Conservation (phyloP, 2,113 vertebrate species). For the Dasyprocta punctata region DNA sequence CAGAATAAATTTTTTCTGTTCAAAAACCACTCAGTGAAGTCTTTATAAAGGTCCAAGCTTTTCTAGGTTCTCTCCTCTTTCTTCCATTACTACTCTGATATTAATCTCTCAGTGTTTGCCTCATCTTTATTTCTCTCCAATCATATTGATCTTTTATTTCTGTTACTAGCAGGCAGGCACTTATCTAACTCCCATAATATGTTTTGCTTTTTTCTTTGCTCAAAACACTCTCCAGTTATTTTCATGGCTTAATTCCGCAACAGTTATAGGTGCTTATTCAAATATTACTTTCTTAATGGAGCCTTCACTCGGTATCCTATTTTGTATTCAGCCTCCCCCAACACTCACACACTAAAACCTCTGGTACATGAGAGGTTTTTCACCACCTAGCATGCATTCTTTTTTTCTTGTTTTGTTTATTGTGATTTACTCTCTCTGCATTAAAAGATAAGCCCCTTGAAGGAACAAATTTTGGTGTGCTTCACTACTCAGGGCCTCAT, state of each 20-base stretch:
- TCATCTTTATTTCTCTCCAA: neutral
- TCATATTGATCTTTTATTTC: neutral
- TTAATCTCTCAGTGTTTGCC: neutral
- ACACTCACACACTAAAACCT: neutral
- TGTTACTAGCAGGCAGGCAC: neutral
- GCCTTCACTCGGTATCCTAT: neutral
- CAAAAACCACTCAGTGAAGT: neutral
- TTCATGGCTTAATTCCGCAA: neutral
- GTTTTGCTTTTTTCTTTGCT: neutral
- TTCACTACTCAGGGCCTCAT: neutral
- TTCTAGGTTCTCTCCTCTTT: neutral
- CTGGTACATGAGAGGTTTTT: neutral
- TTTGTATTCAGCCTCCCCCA: neutral
- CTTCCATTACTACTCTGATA: neutral
- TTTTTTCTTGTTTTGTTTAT: constrained; percentile 8
- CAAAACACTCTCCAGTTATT: neutral
- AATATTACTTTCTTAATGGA: neutral
- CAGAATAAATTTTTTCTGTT: neutral
- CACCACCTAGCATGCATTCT: neutral
- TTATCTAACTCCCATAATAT: neutral
- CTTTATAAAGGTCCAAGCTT: neutral
- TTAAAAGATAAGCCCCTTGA: neutral
- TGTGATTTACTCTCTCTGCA: neutral
- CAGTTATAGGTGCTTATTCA: neutral
- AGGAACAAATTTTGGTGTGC: neutral